These are phyloP conservation scores for Formica selysi DNA, from an alignment of 1,140 invertebrate genomes.

Conservation along the genomic window DNA sequence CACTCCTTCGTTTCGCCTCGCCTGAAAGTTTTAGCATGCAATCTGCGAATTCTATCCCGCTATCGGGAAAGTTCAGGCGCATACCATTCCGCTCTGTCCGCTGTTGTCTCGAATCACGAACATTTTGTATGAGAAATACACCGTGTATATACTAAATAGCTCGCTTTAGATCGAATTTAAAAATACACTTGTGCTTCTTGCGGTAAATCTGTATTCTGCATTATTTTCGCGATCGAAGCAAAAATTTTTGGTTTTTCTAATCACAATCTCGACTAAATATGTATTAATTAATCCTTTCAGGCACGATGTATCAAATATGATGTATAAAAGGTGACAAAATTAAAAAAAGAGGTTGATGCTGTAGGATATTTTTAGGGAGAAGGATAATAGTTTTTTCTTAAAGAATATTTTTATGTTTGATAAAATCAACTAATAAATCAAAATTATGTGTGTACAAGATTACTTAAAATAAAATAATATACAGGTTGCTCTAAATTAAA, in stretches of 20 bases:
- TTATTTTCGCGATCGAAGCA: conserved; percentile 7
- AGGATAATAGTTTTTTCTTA: background rate
- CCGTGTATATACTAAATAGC: conserved; percentile 9
- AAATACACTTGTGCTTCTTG: background rate
- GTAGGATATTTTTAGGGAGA: too few relatives aligned
- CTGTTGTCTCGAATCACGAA: conserved; percentile 63
- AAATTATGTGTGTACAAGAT: too few relatives aligned
- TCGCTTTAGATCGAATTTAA: conserved; percentile 37
- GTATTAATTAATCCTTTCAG: background rate
- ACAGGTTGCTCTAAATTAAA: background rate
- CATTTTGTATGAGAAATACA: conserved; percentile 59
- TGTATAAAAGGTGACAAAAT: background rate
- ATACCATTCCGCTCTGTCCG: conserved; percentile 36
- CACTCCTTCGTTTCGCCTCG: conserved; percentile 17
- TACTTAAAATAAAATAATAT: background rate
- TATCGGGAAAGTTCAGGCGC: conserved; percentile 56
- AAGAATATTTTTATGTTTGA: background rate
- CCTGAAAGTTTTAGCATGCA: conserved; percentile 75
- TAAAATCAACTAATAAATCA: too few relatives aligned
- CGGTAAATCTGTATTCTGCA: conserved; percentile 10
- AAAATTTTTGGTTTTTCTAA: background rate
- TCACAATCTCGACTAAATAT: background rate
- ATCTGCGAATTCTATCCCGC: conserved; percentile 65
- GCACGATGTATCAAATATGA: background rate
- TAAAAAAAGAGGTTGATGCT: too few relatives aligned